phyloP scores from a whole-genome alignment of 2,113 vertebrate genomes.

The Phainopepla nitens region DNA sequence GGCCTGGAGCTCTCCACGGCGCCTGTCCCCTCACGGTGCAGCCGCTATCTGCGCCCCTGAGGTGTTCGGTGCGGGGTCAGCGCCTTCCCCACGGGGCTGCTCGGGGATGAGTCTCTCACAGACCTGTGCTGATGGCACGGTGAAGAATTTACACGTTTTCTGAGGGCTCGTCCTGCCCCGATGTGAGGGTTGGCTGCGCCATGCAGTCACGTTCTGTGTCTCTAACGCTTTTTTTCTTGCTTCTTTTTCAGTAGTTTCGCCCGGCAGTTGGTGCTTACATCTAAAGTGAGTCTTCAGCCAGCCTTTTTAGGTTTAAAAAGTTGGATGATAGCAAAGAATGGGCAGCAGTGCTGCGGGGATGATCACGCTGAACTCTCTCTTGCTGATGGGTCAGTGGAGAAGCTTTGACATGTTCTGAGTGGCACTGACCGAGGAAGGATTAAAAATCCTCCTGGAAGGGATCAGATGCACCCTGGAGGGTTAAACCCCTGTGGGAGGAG shows the following conservation, averaged over 20 bases:
- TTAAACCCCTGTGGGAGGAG: no score
- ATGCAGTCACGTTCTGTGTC: rapidly evolving
- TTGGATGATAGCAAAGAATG: rapidly evolving
- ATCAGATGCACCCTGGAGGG: no score
- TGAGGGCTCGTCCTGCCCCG: background rate
- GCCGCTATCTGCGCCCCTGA: rapidly evolving
- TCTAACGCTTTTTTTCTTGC: rapidly evolving
- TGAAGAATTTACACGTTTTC: background rate
- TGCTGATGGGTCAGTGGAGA: background rate
- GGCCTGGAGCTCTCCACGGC: rapidly evolving
- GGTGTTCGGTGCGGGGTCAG: no score
- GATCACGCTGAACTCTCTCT: background rate
- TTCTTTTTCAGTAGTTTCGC: rapidly evolving
- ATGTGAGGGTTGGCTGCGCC: rapidly evolving
- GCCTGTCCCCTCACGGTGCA: background rate
- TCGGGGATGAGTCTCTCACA: background rate
- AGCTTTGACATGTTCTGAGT: background rate
- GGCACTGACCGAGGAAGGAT: background rate
- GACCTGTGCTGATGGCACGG: background rate
- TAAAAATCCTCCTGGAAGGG: rapidly evolving
- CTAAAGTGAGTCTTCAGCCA: rapidly evolving
- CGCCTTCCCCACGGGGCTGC: background rate
- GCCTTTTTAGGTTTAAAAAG: rapidly evolving
- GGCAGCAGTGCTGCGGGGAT: background rate
- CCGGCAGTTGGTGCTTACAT: rapidly evolving